Percentiles rank a stretch among this genome's conserved stretches.
These are phyloP conservation scores for Syngnathus acus DNA, from an alignment of 2,797 vertebrate species.

Conservation along the genomic window DNA sequence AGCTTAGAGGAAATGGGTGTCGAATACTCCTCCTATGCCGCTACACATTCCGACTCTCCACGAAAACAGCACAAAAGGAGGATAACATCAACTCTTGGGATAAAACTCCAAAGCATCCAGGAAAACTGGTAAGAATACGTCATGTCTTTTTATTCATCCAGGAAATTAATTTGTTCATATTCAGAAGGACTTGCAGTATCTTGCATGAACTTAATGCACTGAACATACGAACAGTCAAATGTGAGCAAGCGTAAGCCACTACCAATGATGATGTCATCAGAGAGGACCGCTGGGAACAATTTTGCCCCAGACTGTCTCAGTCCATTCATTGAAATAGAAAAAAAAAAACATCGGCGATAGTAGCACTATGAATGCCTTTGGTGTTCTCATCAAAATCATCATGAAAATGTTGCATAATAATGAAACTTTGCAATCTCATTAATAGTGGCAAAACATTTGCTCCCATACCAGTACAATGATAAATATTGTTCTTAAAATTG, in stretches of 20 bases:
- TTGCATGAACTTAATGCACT: neutral
- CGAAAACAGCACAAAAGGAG: slow-evolving; percentile 15
- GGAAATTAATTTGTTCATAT: no score
- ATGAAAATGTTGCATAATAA: neutral
- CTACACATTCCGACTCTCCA: slow-evolving; percentile 54
- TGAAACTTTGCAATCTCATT: neutral
- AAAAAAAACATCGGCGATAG: neutral
- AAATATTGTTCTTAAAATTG: no score
- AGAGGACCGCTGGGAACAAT: neutral
- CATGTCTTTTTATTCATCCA: neutral
- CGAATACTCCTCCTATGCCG: slow-evolving; percentile 56
- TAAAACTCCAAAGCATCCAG: neutral
- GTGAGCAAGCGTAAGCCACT: neutral
- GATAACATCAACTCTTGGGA: slow-evolving; percentile 10
- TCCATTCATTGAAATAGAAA: neutral
- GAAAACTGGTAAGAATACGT: neutral
- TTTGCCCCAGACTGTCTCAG: neutral
- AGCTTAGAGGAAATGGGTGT: slow-evolving; percentile 65
- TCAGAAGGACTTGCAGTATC: neutral
- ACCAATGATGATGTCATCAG: neutral
- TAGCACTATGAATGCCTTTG: neutral
- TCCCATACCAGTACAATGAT: neutral
- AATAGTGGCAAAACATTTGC: neutral
- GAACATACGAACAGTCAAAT: neutral
- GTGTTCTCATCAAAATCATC: neutral